A percentile compares a stretch with the other conserved stretches of the same genome.
Evolutionary conservation across 2,113 vertebrate genomes (phyloP).

Genomic region (Phodopus roborovskii): DNA sequence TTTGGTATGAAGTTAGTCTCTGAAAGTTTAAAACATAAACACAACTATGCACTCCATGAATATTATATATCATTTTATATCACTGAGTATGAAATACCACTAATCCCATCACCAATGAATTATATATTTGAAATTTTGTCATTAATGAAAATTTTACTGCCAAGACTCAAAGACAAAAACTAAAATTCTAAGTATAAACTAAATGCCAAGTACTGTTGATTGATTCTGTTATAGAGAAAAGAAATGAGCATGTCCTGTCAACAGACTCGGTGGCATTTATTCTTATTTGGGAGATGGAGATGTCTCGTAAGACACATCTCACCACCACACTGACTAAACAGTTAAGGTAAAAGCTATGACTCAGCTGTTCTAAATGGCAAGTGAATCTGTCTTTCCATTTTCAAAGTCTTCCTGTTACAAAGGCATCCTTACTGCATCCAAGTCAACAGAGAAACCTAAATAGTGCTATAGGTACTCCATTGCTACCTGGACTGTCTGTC

Average conservation of each 20-base stretch:
- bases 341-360: not conserved
- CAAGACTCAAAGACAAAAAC: constrained; percentile 36
- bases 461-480: not conserved
- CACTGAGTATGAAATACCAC: constrained; percentile 25
- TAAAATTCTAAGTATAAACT: not conserved
- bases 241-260: no score
- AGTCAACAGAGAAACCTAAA: not conserved
- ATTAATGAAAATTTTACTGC: constrained; percentile 33
- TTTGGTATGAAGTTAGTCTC: constrained; percentile 23
- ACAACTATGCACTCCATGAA: not conserved
- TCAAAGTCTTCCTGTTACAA: not conserved
- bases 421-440: not conserved
- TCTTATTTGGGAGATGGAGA: not conserved
- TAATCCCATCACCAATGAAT: not conserved
- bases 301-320: not conserved
- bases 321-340: not conserved
- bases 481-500: not conserved
- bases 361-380: not conserved
- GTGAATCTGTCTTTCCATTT: not conserved
- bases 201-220: not conserved
- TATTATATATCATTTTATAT: not conserved
- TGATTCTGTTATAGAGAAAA: not conserved
- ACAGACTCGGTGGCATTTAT: not conserved
- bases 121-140: constrained; percentile 33
- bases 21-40: constrained; percentile 49